Percentiles rank a stretch among this genome's conserved stretches.
phyloP scores from a whole-genome alignment of 1,140 invertebrate species.

The Berghia stephanieae region DNA sequence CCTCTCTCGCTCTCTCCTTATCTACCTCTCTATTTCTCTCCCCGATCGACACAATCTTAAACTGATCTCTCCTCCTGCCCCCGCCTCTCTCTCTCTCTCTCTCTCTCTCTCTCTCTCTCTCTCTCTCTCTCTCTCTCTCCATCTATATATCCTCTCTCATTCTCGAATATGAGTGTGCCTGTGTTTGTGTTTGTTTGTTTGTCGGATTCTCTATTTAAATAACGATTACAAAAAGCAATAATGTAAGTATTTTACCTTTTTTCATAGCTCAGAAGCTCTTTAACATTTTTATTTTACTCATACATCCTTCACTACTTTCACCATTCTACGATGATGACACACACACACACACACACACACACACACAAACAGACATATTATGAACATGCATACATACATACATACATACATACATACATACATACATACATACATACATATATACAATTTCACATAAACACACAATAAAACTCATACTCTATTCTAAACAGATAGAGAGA shows the following conservation, averaged over 20 bases:
- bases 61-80: background rate
- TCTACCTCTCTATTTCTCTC: background rate
- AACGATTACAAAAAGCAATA: background rate
- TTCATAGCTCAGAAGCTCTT: too few species aligned
- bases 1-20: background rate
- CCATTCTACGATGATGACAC: too few species aligned
- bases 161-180: background rate
- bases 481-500: too few species aligned
- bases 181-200: background rate
- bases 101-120: background rate
- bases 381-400: too few species aligned
- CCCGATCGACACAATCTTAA: background rate
- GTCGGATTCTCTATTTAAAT: background rate
- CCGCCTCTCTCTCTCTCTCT: background rate
- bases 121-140: background rate
- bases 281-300: too few species aligned
- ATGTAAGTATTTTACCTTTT: too few species aligned
- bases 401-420: background rate
- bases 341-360: conserved; percentile 2
- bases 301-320: too few species aligned
- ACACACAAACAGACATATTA: background rate
- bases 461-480: too few species aligned
- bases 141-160: background rate
- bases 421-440: too few species aligned
- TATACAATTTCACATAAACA: too few species aligned